phyloP scores from a whole-genome alignment of 2,113 vertebrate species.

The Myocastor coypus region DNA sequence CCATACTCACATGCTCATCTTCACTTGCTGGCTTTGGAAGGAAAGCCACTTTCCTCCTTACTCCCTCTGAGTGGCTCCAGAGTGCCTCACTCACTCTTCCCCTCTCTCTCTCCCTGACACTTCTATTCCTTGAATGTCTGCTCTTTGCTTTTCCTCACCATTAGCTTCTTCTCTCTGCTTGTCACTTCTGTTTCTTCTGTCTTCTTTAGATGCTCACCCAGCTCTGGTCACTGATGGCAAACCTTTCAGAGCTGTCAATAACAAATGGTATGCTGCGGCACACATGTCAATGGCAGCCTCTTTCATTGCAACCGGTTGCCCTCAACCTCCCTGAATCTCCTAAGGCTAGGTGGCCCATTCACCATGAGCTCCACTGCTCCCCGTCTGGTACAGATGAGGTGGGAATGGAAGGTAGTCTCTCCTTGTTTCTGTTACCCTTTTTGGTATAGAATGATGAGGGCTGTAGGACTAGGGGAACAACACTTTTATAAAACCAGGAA shows the following conservation, averaged over 20 bases:
- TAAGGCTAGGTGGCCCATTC: too few species aligned
- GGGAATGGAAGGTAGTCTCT: neutral
- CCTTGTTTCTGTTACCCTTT: neutral
- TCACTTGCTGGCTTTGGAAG: neutral
- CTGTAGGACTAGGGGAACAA: neutral
- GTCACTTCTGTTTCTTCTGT: neutral
- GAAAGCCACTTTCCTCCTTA: too few species aligned
- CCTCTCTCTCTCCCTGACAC: neutral
- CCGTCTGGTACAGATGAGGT: rapidly evolving
- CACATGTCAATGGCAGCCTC: neutral
- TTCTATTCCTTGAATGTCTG: neutral
- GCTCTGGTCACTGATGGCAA: neutral
- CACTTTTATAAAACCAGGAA: neutral
- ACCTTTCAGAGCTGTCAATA: neutral
- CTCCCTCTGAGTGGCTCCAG: neutral
- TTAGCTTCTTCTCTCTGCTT: neutral
- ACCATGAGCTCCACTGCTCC: neutral
- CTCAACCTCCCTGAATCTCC: neutral
- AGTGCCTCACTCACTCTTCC: rapidly evolving
- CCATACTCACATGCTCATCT: too few species aligned
- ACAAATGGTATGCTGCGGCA: neutral
- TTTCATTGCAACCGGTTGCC: neutral
- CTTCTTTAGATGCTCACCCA: neutral
- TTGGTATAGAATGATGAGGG: neutral
- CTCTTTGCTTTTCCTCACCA: neutral